Base-by-base conservation (phyloP, 2,797 vertebrate genomes). In the Pteronotus mesoamericanus region DNA sequence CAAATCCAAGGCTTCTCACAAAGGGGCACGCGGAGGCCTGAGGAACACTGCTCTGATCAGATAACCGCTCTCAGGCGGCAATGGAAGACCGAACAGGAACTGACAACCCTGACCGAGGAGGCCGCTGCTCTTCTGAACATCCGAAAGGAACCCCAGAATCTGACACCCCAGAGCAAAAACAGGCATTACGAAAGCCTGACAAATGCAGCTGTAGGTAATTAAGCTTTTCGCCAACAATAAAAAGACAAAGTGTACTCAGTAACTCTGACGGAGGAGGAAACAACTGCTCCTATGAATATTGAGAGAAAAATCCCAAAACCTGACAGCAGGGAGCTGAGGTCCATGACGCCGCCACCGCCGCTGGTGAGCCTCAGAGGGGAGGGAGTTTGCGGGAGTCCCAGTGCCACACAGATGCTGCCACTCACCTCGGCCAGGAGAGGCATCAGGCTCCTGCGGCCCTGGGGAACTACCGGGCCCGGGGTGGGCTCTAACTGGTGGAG, bases 371-470 rank as follows among this genome's bases (percentile, higher is more conserved):
- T 46, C 3, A 6, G 53, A 15, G 1, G n/a, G 57, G 9, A 26
- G 10, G 16, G 3, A 32, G 11, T 0, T 2, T 42, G n/a, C 37
- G 6, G 2, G 7, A 14, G 66, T 32, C 64, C 12, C 72, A 85
- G 29, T 16, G 72, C 68, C 29, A 46, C 15, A 39, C 4, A 21
- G 37, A 16, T 14, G 7, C 74, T 86, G n/a, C 32, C 29, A 24
- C 42, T 69, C 6, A 12, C 34, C 5, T 15, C 0, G 2, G 21
- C 42, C n/a, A 9, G 74, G 69, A 48, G 48, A 59, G 79, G 46
- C 0, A 0, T 6, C 71, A 85, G 59, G 11, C n/a, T 72, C n/a
- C n/a, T 26, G 39, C 0, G 0, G 8, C 78, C 16, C 39, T 71
- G 64, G 34, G 34, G 55, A 55, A 37, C 22, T 19, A 66, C 48